Evolutionary conservation across 2,113 vertebrate genomes (phyloP).

Genomic region (Bubo blakistoni): DNA sequence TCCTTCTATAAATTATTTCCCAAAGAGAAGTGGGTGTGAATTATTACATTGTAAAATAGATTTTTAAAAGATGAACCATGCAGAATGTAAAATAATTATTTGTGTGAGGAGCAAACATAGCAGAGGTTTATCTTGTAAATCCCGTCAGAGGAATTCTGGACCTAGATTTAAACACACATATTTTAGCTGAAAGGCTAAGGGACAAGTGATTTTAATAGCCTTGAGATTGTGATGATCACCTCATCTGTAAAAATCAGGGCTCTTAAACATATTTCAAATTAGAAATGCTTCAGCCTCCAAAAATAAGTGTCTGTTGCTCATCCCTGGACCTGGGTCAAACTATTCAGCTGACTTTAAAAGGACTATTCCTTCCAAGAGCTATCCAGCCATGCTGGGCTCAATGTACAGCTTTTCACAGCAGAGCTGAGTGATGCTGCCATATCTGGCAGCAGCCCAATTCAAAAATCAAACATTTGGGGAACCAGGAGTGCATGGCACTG

Average conservation of each 20-base stretch:
- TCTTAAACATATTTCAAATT: neutral
- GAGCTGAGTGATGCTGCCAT: neutral
- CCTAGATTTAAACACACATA: neutral
- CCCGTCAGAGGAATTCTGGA: neutral
- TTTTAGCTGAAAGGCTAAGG: neutral
- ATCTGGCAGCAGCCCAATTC: neutral
- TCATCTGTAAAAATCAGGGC: neutral
- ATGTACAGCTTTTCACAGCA: neutral
- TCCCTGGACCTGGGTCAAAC: neutral
- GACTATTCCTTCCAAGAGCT: neutral
- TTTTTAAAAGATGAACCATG: slow-evolving; percentile 14
- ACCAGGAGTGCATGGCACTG: neutral
- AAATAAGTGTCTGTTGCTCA: neutral
- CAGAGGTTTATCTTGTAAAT: neutral
- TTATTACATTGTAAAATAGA: slow-evolving; percentile 6
- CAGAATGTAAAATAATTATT: neutral
- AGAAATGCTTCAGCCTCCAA: neutral
- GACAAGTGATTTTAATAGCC: neutral
- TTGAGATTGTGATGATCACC: neutral
- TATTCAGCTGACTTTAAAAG: neutral
- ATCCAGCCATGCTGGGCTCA: neutral
- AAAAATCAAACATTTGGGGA: neutral
- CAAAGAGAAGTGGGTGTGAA: slow-evolving; percentile 10
- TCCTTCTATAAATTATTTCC: slow-evolving; percentile 1
- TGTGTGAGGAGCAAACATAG: neutral